Evolutionary conservation across 2,888 invertebrate species (phyloP).

Genomic region (Chalcosyrphus nemorum): DNA sequence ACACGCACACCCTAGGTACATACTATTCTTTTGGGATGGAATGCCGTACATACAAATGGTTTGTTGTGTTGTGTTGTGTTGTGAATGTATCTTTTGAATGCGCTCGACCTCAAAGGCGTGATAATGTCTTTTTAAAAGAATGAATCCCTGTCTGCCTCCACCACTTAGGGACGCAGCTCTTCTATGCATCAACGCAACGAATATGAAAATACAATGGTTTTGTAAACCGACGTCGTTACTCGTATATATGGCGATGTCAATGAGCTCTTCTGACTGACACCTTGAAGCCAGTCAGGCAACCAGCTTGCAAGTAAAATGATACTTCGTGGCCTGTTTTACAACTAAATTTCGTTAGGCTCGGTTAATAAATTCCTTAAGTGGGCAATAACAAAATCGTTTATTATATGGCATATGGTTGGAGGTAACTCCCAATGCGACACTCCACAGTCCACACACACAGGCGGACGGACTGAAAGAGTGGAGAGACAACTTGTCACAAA

Average conservation of each 20-base stretch:
- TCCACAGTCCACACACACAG: constrained; percentile 18
- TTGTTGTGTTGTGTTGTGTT: constrained; percentile 39
- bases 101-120: constrained; percentile 71
- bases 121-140: constrained; percentile 71
- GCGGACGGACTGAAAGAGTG: background rate
- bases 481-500: constrained; percentile 66
- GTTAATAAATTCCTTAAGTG: constrained; percentile 72
- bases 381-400: constrained; percentile 73
- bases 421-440: constrained; percentile 59
- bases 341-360: constrained; percentile 67
- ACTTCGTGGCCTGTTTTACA: constrained; percentile 71
- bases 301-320: constrained; percentile 32
- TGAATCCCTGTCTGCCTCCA: constrained; percentile 44
- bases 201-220: constrained; percentile 54
- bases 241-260: constrained; percentile 49
- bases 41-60: constrained; percentile 35
- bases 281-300: constrained; percentile 39
- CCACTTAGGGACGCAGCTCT: constrained; percentile 39
- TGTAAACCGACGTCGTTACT: constrained; percentile 2
- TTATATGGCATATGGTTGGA: constrained; percentile 59
- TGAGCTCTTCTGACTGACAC: constrained; percentile 69
- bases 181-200: constrained; percentile 45
- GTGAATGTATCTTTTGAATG: constrained; percentile 31
- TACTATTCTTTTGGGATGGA: constrained; percentile 50
- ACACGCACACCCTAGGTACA: background rate